A percentile compares a stretch with the other conserved stretches of the same genome.
These are phyloP conservation scores for Notothenia coriiceps DNA, from an alignment of 2,113 vertebrate genomes.

Conservation along the genomic window DNA sequence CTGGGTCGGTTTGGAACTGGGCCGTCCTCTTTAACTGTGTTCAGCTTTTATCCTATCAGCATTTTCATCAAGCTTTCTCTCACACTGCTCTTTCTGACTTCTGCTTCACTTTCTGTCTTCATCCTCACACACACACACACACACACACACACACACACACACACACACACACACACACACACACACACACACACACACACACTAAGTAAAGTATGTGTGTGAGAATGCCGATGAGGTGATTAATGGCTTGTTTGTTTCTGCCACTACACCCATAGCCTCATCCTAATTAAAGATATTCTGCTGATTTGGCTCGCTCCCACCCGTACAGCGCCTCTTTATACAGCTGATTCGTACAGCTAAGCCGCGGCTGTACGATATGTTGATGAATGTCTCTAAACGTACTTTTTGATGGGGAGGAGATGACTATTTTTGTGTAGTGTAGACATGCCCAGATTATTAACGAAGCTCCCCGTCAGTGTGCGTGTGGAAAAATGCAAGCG, in stretches of 20 bases:
- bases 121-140: background rate
- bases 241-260: constrained; percentile 64
- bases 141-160: background rate
- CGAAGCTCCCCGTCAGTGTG: constrained; percentile 8
- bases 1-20: no score
- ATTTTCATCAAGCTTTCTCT: constrained; percentile 17
- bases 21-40: background rate
- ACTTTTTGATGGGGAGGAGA: constrained; percentile 48
- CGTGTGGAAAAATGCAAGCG: constrained; percentile 12
- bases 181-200: no score
- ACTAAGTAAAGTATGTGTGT: background rate
- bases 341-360: constrained; percentile 53
- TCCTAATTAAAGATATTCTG: constrained; percentile 69
- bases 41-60: background rate
- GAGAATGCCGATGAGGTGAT: constrained; percentile 50
- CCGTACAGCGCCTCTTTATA: constrained; percentile 34
- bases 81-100: constrained; percentile 6
- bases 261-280: constrained; percentile 40
- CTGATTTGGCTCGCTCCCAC: constrained; percentile 49
- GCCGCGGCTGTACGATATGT: constrained; percentile 35
- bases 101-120: constrained; percentile 1
- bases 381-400: constrained; percentile 55
- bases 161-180: no score
- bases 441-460: constrained; percentile 42
- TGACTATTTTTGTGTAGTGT: constrained; percentile 47